Percentiles rank a stretch among this genome's conserved stretches.
phyloP scores from a whole-genome alignment of 2,888 invertebrate genomes.

The Ariolimax columbianus region DNA sequence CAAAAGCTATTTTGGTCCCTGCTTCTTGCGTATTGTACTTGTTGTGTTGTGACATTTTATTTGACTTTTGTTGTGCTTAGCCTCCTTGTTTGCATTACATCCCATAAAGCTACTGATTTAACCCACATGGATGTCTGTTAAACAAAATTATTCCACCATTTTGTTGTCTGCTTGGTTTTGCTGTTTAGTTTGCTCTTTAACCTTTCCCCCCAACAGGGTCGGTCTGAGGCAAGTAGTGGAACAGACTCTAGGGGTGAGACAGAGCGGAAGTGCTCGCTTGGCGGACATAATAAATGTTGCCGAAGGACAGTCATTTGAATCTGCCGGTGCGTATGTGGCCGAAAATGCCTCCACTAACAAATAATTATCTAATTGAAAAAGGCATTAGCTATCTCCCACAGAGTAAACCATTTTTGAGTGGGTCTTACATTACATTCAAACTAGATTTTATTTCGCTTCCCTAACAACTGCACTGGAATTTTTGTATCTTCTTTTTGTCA shows the following conservation, averaged over 20 bases:
- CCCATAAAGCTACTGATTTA: background rate
- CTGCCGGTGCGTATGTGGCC: conserved; percentile 44
- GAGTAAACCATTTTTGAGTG: background rate
- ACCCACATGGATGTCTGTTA: background rate
- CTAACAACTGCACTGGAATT: background rate
- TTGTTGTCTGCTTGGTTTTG: conserved; percentile 30
- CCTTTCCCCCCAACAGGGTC: conserved; percentile 54
- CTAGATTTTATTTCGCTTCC: background rate
- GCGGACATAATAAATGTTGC: conserved; percentile 68
- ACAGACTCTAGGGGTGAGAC: conserved; percentile 68
- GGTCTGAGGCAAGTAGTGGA: conserved; percentile 69
- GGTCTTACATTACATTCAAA: background rate
- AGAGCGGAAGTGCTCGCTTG: conserved; percentile 66
- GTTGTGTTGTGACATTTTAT: background rate
- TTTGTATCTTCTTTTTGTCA: background rate
- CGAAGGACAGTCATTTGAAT: conserved; percentile 45
- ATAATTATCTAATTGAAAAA: background rate
- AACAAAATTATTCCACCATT: conserved; percentile 17
- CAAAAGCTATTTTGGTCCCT: background rate
- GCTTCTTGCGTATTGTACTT: background rate
- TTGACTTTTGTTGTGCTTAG: background rate
- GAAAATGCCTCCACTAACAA: conserved; percentile 36
- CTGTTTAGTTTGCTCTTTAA: conserved; percentile 31
- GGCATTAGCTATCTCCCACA: background rate
- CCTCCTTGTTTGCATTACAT: background rate